These are phyloP conservation scores for Chiloscyllium punctatum DNA, from an alignment of 2,797 vertebrate genomes.

Conservation along the genomic window DNA sequence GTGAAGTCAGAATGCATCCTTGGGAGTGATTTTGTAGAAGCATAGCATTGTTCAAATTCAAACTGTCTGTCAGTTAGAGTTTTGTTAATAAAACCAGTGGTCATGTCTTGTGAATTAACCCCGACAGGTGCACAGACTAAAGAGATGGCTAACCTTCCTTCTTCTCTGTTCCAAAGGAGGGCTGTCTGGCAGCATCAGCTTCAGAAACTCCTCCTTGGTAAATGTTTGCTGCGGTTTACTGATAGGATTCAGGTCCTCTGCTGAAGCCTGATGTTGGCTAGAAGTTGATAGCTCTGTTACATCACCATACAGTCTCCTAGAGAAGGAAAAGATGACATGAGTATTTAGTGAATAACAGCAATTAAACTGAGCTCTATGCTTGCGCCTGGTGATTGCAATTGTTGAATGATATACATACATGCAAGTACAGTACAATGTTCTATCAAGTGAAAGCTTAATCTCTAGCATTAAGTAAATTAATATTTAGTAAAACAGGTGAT, in stretches of 20 bases:
- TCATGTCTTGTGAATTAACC: constrained; percentile 35
- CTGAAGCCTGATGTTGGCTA: constrained; percentile 59
- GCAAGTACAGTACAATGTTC: background rate
- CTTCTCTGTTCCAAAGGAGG: constrained; percentile 67
- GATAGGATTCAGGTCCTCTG: constrained; percentile 50
- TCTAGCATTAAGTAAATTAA: constrained; percentile 1
- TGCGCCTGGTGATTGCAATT: background rate
- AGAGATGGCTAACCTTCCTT: constrained; percentile 69
- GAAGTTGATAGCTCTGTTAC: constrained; percentile 60
- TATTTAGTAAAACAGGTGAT: background rate
- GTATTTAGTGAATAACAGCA: constrained; percentile 39
- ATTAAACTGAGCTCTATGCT: background rate
- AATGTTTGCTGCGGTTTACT: constrained; percentile 68
- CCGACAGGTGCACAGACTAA: constrained; percentile 38
- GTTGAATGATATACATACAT: background rate
- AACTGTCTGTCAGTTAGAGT: constrained; percentile 8
- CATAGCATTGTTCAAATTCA: background rate
- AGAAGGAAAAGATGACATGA: constrained; percentile 39
- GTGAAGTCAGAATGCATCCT: background rate
- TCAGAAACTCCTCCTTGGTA: constrained; percentile 83
- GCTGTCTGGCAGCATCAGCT: constrained; percentile 76
- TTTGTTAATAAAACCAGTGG: constrained; percentile 39
- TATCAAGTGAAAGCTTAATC: background rate
- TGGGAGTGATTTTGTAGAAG: background rate
- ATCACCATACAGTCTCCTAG: constrained; percentile 70